Evolutionary conservation across 2,888 invertebrate genomes (phyloP).

Genomic region (Amphimallon solstitiale): DNA sequence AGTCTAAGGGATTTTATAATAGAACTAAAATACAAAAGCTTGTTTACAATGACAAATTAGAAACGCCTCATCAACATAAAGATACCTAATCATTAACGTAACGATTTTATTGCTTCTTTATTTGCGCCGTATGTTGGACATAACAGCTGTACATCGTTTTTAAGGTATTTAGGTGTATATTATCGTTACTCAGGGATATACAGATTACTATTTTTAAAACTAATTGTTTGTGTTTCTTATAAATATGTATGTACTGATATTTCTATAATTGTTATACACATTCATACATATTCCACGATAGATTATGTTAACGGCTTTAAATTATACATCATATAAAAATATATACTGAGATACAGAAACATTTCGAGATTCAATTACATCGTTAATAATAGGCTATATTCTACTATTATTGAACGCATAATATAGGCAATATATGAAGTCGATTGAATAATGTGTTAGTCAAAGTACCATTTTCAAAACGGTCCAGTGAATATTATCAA

Average conservation of each 20-base stretch:
- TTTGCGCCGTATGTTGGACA: neutral
- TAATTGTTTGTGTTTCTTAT: neutral
- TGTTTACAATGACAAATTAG: slow-evolving; percentile 34
- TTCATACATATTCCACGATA: neutral
- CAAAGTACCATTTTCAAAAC: neutral
- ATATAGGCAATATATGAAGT: neutral
- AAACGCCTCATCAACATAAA: slow-evolving; percentile 33
- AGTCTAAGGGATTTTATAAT: slow-evolving; percentile 26
- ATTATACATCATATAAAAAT: slow-evolving; percentile 17
- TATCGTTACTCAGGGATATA: neutral
- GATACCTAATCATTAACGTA: slow-evolving; percentile 27
- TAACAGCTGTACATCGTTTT: neutral
- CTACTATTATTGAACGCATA: neutral
- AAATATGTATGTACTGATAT: neutral
- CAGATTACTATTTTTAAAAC: neutral
- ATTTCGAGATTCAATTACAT: slow-evolving; percentile 15
- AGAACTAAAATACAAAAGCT: slow-evolving; percentile 21
- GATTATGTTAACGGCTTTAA: slow-evolving; percentile 18
- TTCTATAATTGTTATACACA: slow-evolving; percentile 5
- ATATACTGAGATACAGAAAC: neutral
- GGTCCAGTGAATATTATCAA: neutral
- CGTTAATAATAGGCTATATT: slow-evolving; percentile 14
- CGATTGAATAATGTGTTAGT: slow-evolving; percentile 4
- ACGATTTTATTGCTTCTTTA: slow-evolving; percentile 26
- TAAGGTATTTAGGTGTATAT: neutral